Evolutionary conservation across 2,797 vertebrate species (phyloP), one percentile per base, ranked within the genome.

Genomic region (Pagetopsis macropterus): DNA sequence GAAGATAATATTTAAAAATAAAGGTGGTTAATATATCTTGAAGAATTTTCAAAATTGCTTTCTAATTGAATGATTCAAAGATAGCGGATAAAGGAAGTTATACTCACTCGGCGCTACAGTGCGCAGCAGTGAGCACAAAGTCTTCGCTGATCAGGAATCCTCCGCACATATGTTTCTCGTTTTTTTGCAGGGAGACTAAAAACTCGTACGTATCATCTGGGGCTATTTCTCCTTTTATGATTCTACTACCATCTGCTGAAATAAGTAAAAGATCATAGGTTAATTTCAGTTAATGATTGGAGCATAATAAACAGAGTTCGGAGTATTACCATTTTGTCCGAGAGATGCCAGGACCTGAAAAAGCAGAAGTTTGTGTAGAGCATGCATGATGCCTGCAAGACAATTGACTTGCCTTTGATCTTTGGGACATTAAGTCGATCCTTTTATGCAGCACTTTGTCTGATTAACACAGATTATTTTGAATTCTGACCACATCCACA

Each of bases 181-280:
- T 27, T 27, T 27, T 27, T 27, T 27, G 27, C 27, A 27, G 4
- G 27, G 27, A 27, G 27, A 27, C 27, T 4, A 27, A 27, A 27
- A 27, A 27, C 27, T 27, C 4, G 27, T 27, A 27, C 27, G 4
- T 27, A 5, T 5, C 27, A 27, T 27, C 27, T 27, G 27, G 27
- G 27, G 27, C 27, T 23, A 23, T 23, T 23, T 23, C 23, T 23
- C 23, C 23, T 23, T 23, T 23, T 23, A 23, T 23, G 23, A 23
- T 23, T 23, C 23, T 23, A 63, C 62, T 60, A 52, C 80, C 81
- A 63, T 50, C 19, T 43, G 56, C 68, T 87, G 75, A 76, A 74
- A 61, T 2, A 54, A 31, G 57, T 5, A 54, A 23, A 70, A 6
- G 5, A 37, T 13, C 2, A 15, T 3, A 70, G 33, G 0, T 27